Evolutionary conservation across 1,140 invertebrate species (phyloP).

Genomic region (Calycopis cecrops): DNA sequence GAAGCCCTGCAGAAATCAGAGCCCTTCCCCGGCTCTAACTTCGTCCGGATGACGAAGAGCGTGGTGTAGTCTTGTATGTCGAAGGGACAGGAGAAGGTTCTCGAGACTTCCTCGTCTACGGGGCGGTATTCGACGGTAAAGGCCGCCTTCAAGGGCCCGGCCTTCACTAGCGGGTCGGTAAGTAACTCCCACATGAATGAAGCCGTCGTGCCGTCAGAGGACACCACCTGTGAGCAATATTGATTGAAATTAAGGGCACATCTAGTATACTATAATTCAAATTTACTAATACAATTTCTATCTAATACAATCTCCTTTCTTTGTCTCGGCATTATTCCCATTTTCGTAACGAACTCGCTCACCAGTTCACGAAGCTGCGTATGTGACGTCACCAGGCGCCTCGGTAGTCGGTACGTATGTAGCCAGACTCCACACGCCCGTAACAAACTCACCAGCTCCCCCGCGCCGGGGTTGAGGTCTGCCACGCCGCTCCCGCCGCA

Average conservation of each 20-base stretch:
- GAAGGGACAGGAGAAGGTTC: constrained; percentile 75
- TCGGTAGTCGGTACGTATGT: no score
- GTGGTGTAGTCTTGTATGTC: constrained; percentile 81
- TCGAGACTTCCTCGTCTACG: constrained; percentile 64
- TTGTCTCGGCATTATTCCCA: no score
- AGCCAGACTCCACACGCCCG: no score
- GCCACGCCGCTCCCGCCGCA: constrained; percentile 77
- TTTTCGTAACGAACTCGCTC: no score
- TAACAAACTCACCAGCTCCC: constrained; percentile 44
- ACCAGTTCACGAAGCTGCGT: no score
- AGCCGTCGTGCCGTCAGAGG: constrained; percentile 80
- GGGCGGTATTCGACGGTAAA: constrained; percentile 81
- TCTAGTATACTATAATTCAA: no score
- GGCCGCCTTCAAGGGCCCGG: constrained; percentile 79
- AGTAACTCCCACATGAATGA: constrained; percentile 91
- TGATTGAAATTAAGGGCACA: no score
- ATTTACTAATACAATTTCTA: no score
- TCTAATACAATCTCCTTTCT: no score
- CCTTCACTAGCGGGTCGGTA: constrained; percentile 76
- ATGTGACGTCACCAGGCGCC: no score
- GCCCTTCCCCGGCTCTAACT: constrained; percentile 87
- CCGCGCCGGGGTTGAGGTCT: constrained; percentile 77
- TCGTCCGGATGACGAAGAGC: constrained; percentile 87
- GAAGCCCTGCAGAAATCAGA: constrained; percentile 92
- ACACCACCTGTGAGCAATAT: constrained; percentile 49